These are phyloP conservation scores for Caenorhabditis sp. DNA, from an alignment of 2,888 invertebrate genomes.

Conservation along the genomic window DNA sequence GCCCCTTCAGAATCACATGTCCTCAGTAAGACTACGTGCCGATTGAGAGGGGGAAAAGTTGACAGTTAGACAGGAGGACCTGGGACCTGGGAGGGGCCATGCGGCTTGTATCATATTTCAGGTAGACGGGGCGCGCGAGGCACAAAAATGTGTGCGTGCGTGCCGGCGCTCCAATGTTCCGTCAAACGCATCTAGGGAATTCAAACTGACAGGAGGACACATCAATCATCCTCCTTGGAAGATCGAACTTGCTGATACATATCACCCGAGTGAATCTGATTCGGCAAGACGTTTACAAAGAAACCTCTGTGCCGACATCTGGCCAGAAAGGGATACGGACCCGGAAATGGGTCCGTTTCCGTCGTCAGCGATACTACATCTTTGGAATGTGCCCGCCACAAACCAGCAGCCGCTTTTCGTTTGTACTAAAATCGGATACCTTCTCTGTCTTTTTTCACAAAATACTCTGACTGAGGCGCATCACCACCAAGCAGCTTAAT, in stretches of 20 bases:
- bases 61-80: constrained; percentile 10
- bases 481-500: constrained; percentile 35
- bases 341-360: constrained; percentile 57
- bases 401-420: constrained; percentile 18
- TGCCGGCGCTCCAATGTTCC: constrained; percentile 54
- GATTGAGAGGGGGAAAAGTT: constrained; percentile 7
- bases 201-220: constrained; percentile 56
- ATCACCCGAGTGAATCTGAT: constrained; percentile 46
- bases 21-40: constrained; percentile 12
- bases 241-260: constrained; percentile 57
- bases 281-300: constrained; percentile 25
- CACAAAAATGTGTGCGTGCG: constrained; percentile 21
- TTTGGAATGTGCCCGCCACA: not conserved
- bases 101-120: constrained; percentile 47
- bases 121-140: constrained; percentile 33
- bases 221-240: constrained; percentile 51
- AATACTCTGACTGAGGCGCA: constrained; percentile 30
- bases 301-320: not conserved
- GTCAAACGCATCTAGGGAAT: constrained; percentile 61
- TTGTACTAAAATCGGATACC: constrained; percentile 45
- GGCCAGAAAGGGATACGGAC: constrained; percentile 35
- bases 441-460: constrained; percentile 12
- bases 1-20: constrained; percentile 14
- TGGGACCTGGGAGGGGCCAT: constrained; percentile 18
- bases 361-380: constrained; percentile 32